A percentile compares a stretch with the other conserved stretches of the same genome.
These are phyloP conservation scores for Rhinatrema bivittatum DNA, from an alignment of 2,797 vertebrate species.

Conservation along the genomic window DNA sequence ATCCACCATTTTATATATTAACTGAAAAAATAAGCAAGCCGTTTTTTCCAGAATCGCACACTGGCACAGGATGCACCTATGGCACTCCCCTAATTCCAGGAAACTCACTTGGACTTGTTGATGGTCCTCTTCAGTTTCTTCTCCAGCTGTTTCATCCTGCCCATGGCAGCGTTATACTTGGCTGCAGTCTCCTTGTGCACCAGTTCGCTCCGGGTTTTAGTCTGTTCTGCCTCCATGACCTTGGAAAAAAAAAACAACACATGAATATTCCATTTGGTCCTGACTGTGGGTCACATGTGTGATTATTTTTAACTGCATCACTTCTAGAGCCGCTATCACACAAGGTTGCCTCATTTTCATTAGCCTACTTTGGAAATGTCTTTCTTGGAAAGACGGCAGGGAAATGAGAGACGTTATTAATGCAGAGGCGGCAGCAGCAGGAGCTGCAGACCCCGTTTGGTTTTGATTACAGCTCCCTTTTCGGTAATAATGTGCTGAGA, in stretches of 20 bases:
- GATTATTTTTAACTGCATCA: constrained; percentile 2
- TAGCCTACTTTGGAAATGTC: not conserved
- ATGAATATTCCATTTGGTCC: constrained; percentile 3
- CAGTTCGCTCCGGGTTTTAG: constrained; percentile 83
- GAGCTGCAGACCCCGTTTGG: no score
- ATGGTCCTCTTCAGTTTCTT: constrained; percentile 92
- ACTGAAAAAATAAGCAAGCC: no score
- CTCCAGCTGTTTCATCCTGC: constrained; percentile 90
- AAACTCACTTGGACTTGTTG: constrained; percentile 96
- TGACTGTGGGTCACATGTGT: not conserved
- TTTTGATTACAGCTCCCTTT: no score
- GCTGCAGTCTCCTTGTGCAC: constrained; percentile 87
- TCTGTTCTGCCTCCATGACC: constrained; percentile 95
- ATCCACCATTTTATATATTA: no score
- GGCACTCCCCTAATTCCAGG: no score
- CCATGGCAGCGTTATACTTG: constrained; percentile 79
- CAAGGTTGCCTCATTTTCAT: no score
- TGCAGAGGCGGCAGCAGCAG: no score
- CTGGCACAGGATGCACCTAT: no score
- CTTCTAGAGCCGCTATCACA: not conserved
- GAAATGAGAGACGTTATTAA: no score
- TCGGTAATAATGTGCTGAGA: no score
- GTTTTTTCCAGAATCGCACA: no score
- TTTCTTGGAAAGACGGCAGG: not conserved
- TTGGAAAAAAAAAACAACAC: constrained; percentile 34